Evolutionary conservation across 1,140 invertebrate species (phyloP), one percentile per base, ranked within the genome.

Genomic region (Bursaphelenchus mucronatus): DNA sequence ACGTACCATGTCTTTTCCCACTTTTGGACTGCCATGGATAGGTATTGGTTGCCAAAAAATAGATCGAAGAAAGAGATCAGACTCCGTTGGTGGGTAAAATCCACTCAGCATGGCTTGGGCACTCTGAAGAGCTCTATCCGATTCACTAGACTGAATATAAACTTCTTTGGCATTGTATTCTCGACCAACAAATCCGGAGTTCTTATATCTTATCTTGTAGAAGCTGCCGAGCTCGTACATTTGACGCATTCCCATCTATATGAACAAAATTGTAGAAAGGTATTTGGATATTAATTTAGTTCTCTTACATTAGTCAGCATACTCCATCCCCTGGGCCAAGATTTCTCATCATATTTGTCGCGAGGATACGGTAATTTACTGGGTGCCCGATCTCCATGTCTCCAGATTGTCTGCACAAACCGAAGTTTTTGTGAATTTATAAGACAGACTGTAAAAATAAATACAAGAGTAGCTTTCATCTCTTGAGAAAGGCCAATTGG

Each of bases 371-470:
- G 67, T 5, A 85, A 84, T 46, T 81, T 72, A 5, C 86, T 85
- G 5, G 89, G 89, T 49, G 85, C 87, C 68, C 91, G 84, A 76
- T 91, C 90, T 40, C 90, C 91, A 85, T 93, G 91, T 63, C 88
- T 85, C 69, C 69, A 69, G 30, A 69, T 67, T 8, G 68, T 61
- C 45, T 59, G 64, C 68, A 82, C 49, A 79, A 68, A 74, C 21
- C 40, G 11, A 17, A 61, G 39, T 3, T 58, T 45, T 43, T 6
- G 17, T 17, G n/a, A 41, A 11, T 13, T 41, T n/a, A 58, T n/a
- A 58, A 39, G 3, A 6, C 15, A 43, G 15, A 43, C 8, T 51
- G 49, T 43, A n/a, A 43, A 10, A 15, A 41, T 0, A 13, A 43
- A 58, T 11, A 58, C 41, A 8, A 41, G 43, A 58, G 43, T 7